Evolutionary conservation across 2,113 vertebrate species (phyloP).

Genomic region (Caracal caracal): DNA sequence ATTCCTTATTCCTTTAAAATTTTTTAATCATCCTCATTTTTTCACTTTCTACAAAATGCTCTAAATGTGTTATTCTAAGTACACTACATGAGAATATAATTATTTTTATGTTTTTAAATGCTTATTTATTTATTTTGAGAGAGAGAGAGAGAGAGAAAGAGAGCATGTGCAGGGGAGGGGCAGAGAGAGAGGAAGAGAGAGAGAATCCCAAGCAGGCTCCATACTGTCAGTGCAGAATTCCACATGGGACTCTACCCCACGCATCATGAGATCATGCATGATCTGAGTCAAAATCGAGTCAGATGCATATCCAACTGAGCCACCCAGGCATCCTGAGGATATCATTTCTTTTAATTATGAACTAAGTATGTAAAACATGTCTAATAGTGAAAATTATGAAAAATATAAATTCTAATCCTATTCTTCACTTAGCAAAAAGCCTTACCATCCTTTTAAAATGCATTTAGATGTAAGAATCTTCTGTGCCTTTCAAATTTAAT

Average conservation of each 20-base stretch:
- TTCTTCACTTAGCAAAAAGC: background rate
- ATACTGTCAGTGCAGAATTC: no score
- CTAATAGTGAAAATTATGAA: background rate
- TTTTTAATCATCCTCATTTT: background rate
- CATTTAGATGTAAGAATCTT: background rate
- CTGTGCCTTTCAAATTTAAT: constrained; percentile 19
- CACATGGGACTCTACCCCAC: no score
- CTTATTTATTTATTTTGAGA: no score
- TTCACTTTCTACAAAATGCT: background rate
- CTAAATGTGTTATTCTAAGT: background rate
- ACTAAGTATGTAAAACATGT: background rate
- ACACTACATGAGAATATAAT: background rate
- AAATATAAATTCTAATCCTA: background rate
- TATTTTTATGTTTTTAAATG: background rate
- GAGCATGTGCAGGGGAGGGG: no score
- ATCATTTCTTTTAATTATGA: background rate
- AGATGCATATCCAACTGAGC: no score
- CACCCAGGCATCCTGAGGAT: background rate
- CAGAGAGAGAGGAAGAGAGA: no score
- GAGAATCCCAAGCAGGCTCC: no score
- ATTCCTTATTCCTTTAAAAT: background rate
- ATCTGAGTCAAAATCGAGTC: no score
- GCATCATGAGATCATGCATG: no score
- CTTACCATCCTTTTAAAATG: background rate
- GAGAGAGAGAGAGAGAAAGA: no score